Evolutionary conservation across 1,140 invertebrate species (phyloP), one percentile per base, ranked within the genome.

Genomic region (Maniola jurtina): DNA sequence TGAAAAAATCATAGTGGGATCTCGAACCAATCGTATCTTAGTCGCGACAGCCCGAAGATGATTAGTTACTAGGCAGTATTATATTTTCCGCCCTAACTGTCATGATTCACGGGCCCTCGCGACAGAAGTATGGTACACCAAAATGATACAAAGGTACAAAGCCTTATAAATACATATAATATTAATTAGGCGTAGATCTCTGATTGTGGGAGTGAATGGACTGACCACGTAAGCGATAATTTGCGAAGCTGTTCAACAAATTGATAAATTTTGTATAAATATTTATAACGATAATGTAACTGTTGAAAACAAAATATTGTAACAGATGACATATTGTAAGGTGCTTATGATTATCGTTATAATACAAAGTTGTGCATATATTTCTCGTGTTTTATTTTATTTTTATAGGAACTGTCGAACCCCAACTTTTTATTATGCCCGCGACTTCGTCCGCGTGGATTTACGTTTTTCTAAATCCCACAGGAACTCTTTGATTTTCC

Each of bases 341-440:
- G 88, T 90, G 88, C 88, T 90, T 90, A 88, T 89, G 83, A 87
- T 89, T 86, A 89, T 89, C 86, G 88, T 90, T 90, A 90, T 88
- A 90, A 90, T 90, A 90, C 86, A 90, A 89, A 87, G 85, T 90
- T 90, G 88, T 90, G 88, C 88, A 90, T 89, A 90, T 77, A 76
- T 57, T 35, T 66, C n/a, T 58, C 65, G 42, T 64, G 73, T 80
- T 85, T 88, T 77, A 81, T 83, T 84, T 78, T 52, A 25, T 25
- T 83, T 84, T 78, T 52, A 25, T 25, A 25, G 25, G 25, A 25
- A 25, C n/a, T n/a, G n/a, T n/a, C n/a, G n/a, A n/a, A n/a, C n/a
- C n/a, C n/a, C n/a, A n/a, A n/a, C n/a, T n/a, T n/a, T n/a, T n/a
- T n/a, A n/a, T n/a, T n/a, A n/a, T n/a, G n/a, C n/a, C n/a, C n/a